Evolutionary conservation across 2,113 vertebrate species (phyloP).

Genomic region (Spizaetus ornatus): DNA sequence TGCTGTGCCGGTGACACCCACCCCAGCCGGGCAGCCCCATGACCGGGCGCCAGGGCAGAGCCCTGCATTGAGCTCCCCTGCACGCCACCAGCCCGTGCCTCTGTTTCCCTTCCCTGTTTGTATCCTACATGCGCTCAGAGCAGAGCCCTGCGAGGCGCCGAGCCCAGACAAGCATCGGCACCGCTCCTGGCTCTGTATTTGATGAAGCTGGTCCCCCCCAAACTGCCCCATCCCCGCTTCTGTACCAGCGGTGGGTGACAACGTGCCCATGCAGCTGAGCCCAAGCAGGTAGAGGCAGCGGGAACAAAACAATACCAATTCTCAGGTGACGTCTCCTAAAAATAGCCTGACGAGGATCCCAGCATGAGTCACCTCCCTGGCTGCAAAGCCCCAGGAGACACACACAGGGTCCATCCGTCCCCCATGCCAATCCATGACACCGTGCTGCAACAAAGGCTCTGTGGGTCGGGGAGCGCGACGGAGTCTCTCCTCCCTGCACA

Average conservation of each 20-base stretch:
- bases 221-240: background rate
- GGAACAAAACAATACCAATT: no score
- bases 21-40: background rate
- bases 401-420: fast-evolving
- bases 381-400: background rate
- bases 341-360: fast-evolving
- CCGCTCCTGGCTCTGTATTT: background rate
- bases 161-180: background rate
- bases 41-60: background rate
- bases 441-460: fast-evolving
- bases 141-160: background rate
- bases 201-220: background rate
- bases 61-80: fast-evolving
- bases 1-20: fast-evolving
- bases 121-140: background rate
- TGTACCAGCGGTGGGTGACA: background rate
- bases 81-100: background rate
- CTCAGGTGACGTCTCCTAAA: background rate
- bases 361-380: fast-evolving
- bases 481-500: no score
- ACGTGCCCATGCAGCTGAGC: no score
- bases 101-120: background rate
- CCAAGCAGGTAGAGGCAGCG: no score
- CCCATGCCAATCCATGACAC: fast-evolving
- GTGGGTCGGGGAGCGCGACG: fast-evolving